A percentile compares a stretch with the other conserved stretches of the same genome.
Conservation (phyloP, 2,797 vertebrate genomes). For the Spea hammondii region DNA sequence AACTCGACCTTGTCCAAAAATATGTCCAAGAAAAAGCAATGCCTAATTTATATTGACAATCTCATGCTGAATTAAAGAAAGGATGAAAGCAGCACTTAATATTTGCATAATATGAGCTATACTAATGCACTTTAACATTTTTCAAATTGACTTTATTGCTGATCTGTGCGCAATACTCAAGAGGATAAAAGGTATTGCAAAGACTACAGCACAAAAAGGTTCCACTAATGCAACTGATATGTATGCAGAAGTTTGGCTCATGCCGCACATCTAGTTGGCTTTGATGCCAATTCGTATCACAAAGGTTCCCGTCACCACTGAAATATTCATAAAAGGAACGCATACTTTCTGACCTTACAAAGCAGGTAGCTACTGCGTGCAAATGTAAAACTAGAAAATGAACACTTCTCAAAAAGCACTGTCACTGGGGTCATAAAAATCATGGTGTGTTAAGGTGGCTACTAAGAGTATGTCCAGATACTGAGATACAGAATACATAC, state of each 20-base stretch:
- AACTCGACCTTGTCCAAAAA: constrained; percentile 28
- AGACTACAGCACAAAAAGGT: constrained; percentile 51
- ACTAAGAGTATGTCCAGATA: neutral
- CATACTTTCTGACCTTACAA: constrained; percentile 47
- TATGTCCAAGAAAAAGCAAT: constrained; percentile 28
- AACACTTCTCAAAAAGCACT: constrained; percentile 26
- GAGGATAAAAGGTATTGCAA: constrained; percentile 50
- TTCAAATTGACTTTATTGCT: constrained; percentile 54
- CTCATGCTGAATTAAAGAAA: constrained; percentile 50
- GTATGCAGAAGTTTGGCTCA: constrained; percentile 50
- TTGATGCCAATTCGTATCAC: constrained; percentile 50
- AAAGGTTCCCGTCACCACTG: constrained; percentile 52
- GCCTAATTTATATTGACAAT: constrained; percentile 51
- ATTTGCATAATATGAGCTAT: constrained; percentile 53
- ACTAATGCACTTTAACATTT: constrained; percentile 54
- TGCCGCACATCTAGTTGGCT: constrained; percentile 45
- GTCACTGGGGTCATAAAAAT: constrained; percentile 23
- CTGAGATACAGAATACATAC: neutral
- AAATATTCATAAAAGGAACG: constrained; percentile 52
- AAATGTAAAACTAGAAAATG: constrained; percentile 35
- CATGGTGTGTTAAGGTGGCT: constrained; percentile 1
- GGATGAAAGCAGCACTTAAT: constrained; percentile 54
- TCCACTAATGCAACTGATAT: constrained; percentile 51
- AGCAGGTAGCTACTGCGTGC: constrained; percentile 43
- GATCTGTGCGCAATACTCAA: constrained; percentile 50